A percentile compares a stretch with the other conserved stretches of the same genome.
Conservation (phyloP, 2,888 invertebrate genomes). For the Dione juno region DNA sequence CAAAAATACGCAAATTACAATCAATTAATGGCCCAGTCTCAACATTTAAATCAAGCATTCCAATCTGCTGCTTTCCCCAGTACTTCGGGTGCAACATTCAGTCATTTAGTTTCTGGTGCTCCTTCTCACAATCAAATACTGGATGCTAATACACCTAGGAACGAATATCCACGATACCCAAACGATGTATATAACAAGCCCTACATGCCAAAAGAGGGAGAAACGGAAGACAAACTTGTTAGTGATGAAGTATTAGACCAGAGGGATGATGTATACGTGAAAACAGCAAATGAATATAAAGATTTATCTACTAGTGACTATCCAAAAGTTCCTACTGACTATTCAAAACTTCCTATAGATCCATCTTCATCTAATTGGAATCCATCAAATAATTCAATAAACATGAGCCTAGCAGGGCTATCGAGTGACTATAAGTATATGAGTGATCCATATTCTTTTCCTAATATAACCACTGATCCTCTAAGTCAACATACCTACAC, state of each 20-base stretch:
- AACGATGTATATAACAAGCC: conserved; percentile 75
- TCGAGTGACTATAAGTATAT: conserved; percentile 80
- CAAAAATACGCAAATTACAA: conserved; percentile 82
- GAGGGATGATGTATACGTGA: conserved; percentile 71
- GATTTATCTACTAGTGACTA: conserved; percentile 80
- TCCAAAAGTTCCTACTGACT: conserved; percentile 82
- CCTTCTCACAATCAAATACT: conserved; percentile 79
- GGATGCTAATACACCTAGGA: conserved; percentile 77
- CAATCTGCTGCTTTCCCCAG: conserved; percentile 80
- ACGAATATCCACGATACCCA: conserved; percentile 75
- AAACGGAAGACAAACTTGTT: conserved; percentile 70
- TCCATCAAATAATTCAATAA: conserved; percentile 76
- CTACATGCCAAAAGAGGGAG: conserved; percentile 75
- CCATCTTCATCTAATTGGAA: conserved; percentile 83
- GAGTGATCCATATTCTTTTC: conserved; percentile 79
- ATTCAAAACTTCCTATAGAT: conserved; percentile 78
- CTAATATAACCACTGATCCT: conserved; percentile 71
- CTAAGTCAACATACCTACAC: conserved; percentile 76
- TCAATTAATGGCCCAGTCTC: conserved; percentile 82
- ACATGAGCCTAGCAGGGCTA: conserved; percentile 77
- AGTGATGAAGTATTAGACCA: conserved; percentile 73
- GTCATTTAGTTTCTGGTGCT: conserved; percentile 78
- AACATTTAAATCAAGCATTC: conserved; percentile 83
- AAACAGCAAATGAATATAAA: conserved; percentile 73
- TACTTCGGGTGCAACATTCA: conserved; percentile 74